Percentiles rank a stretch among this genome's conserved stretches.
phyloP scores from a whole-genome alignment of 2,797 vertebrate species.

The Chelmon rostratus region DNA sequence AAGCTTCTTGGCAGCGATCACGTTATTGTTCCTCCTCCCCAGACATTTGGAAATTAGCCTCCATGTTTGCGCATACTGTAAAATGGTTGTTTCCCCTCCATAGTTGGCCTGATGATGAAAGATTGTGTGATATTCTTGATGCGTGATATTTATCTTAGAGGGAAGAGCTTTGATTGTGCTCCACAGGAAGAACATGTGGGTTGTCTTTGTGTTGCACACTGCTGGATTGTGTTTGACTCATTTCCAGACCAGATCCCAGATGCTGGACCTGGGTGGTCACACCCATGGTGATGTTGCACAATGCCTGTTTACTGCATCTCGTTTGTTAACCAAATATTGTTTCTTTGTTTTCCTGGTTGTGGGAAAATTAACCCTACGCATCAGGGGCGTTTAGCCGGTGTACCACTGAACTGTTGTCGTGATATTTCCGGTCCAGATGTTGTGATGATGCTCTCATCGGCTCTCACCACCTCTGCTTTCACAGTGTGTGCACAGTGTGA shows the following conservation, averaged over 20 bases:
- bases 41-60: slow-evolving; percentile 50
- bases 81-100: slow-evolving; percentile 61
- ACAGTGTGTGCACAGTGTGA: slow-evolving; percentile 37
- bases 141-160: slow-evolving; percentile 58
- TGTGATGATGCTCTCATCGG: slow-evolving; percentile 47
- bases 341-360: slow-evolving; percentile 20
- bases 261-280: slow-evolving; percentile 73
- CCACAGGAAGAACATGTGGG: slow-evolving; percentile 60
- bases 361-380: slow-evolving; percentile 19
- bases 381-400: slow-evolving; percentile 22
- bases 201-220: slow-evolving; percentile 41
- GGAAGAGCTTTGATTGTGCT: slow-evolving; percentile 60
- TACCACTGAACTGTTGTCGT: slow-evolving; percentile 31
- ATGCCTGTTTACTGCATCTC: slow-evolving; percentile 41
- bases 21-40: slow-evolving; percentile 41
- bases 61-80: slow-evolving; percentile 36
- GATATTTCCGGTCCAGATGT: slow-evolving; percentile 58
- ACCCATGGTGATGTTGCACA: slow-evolving; percentile 42
- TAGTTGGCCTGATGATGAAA: slow-evolving; percentile 55
- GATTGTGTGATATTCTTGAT: slow-evolving; percentile 46
- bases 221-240: slow-evolving; percentile 43
- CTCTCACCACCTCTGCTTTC: slow-evolving; percentile 58
- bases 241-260: slow-evolving; percentile 60
- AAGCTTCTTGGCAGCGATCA: slow-evolving; percentile 44
- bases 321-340: slow-evolving; percentile 47